Evolutionary conservation across 2,888 invertebrate genomes (phyloP), one percentile per base, ranked within the genome.

Genomic region (Eubasilissa splendida): DNA sequence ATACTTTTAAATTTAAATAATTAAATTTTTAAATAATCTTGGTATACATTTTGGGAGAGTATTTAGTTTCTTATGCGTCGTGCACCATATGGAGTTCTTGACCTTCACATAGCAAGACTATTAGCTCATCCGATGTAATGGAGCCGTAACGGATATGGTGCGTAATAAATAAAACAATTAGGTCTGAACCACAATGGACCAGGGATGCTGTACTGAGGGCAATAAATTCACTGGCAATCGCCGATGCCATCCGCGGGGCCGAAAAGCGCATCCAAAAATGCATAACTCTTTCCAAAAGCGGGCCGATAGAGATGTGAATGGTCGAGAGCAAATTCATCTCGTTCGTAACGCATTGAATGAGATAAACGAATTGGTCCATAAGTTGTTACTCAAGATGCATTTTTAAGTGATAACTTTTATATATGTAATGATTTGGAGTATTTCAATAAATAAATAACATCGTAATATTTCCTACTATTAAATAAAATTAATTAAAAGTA

Each of bases 131-230:
- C 58, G 31, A 71, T n/a, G 68, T 80, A 82, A 82, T 82, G 79
- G 77, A 82, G 80, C 77, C 74, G 77, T 80, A 79, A 71, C 70
- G 60, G 74, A 70, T 82, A 80, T 77, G 80, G 82, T 76, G 59
- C 60, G 77, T 76, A 82, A 82, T 82, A 82, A 82, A 82, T 82
- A 82, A 80, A 82, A 80, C 82, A 82, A 82, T 82, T 82, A 82
- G 82, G 76, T 14, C 58, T 56, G 79, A 59, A 60, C 58, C 80
- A 60, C 79, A 60, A 71, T 71, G 74, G 60, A 54, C 59, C 80
- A 79, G 73, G 66, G 80, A 75, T 78, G 74, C 74, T 31, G 70
- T 33, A 68, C 71, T 60, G 68, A 52, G 77, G 56, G 82, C 80
- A 76, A 80, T 82, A 82, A 82, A 82, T 82, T 80, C 75, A n/a